A percentile compares a stretch with the other conserved stretches of the same genome.
Evolutionary conservation across 2,888 invertebrate species (phyloP).

Genomic region (Thymelicus acteon): DNA sequence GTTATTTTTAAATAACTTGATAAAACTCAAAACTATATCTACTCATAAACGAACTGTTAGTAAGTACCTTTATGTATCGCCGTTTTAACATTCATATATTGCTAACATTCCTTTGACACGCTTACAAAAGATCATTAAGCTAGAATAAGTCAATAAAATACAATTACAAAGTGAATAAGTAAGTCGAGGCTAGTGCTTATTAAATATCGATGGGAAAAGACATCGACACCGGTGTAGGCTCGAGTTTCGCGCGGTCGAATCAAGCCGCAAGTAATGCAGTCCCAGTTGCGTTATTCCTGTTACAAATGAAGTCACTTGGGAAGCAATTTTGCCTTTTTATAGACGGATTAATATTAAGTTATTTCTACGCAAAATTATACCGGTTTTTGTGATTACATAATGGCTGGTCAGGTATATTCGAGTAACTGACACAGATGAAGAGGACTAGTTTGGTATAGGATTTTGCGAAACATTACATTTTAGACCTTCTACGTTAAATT

Average conservation of each 20-base stretch:
- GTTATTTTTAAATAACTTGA: too few species aligned
- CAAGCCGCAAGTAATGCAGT: slow-evolving; percentile 66
- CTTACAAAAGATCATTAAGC: too few species aligned
- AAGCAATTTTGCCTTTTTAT: slow-evolving; percentile 51
- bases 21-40: too few species aligned
- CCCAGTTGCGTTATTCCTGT: slow-evolving; percentile 60
- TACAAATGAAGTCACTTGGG: slow-evolving; percentile 69
- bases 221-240: slow-evolving; percentile 64
- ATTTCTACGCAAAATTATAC: slow-evolving; percentile 25
- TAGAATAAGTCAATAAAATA: not conserved
- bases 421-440: not conserved
- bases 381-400: not conserved
- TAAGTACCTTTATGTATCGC: too few species aligned
- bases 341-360: slow-evolving; percentile 39
- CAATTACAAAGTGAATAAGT: slow-evolving; percentile 20
- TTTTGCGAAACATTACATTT: too few species aligned
- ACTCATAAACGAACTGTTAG: too few species aligned
- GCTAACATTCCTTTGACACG: too few species aligned
- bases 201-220: slow-evolving; percentile 65
- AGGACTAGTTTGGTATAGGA: not conserved
- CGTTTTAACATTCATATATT: too few species aligned
- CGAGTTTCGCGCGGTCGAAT: slow-evolving; percentile 67
- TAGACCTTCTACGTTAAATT: too few species aligned
- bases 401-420: not conserved
- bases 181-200: slow-evolving; percentile 28